A percentile compares a stretch with the other conserved stretches of the same genome.
phyloP scores from a whole-genome alignment of 2,888 invertebrate genomes.

The Branchipolynoe longqiensis region DNA sequence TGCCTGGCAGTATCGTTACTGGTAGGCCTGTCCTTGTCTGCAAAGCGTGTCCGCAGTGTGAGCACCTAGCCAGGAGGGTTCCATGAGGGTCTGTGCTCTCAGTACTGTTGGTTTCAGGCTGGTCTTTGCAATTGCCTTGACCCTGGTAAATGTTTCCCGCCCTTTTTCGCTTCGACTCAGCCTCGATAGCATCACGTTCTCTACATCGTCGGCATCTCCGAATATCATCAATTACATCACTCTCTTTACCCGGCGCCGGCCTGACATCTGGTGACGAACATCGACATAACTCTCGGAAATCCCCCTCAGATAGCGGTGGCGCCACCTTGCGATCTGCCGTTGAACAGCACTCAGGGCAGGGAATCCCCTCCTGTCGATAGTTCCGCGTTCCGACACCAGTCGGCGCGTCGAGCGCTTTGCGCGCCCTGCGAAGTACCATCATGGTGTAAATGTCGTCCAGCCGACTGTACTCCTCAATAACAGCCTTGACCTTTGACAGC shows the following conservation, averaged over 20 bases:
- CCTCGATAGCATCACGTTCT: too few species aligned
- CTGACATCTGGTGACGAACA: constrained; percentile 40
- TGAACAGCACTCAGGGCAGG: not conserved
- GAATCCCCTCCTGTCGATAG: not conserved
- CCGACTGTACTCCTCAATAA: constrained; percentile 5
- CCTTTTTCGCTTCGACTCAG: too few species aligned
- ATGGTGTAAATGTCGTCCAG: constrained; percentile 14
- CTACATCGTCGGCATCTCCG: too few species aligned
- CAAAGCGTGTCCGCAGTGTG: too few species aligned
- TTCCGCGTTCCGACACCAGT: constrained; percentile 1
- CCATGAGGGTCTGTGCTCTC: too few species aligned
- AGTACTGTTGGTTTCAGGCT: too few species aligned
- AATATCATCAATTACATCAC: too few species aligned
- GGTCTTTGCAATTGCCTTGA: too few species aligned
- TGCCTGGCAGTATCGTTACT: too few species aligned
- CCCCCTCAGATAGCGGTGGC: not conserved
- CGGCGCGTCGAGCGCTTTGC: constrained; percentile 1
- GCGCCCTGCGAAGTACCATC: constrained; percentile 9
- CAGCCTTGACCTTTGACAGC: not conserved
- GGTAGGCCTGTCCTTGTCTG: too few species aligned
- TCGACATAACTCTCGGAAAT: constrained; percentile 32
- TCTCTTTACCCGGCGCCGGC: not conserved
- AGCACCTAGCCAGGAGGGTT: too few species aligned
- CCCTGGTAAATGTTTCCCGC: too few species aligned
- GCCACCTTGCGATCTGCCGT: not conserved